Percentiles rank a stretch among this genome's conserved stretches.
These are phyloP conservation scores for Thaumetopoea pityocampa DNA, from an alignment of 1,140 invertebrate genomes.

Conservation along the genomic window DNA sequence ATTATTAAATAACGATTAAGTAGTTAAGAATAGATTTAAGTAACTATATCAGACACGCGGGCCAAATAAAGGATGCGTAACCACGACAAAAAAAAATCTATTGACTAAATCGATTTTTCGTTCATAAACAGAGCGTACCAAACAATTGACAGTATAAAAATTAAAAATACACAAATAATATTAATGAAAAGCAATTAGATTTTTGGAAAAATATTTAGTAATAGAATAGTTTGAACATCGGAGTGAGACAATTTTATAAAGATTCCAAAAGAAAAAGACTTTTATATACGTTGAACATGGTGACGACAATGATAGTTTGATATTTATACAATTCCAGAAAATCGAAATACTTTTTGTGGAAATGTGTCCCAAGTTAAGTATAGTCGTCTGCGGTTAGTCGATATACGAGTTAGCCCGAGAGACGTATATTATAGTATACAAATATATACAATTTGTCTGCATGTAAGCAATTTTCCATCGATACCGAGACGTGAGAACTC, in stretches of 20 bases:
- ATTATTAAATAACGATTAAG: conserved; percentile 22
- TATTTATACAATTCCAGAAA: too few relatives aligned
- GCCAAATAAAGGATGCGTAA: conserved; percentile 48
- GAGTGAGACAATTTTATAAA: conserved; percentile 44
- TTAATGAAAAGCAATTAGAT: conserved; percentile 48
- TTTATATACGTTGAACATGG: conserved; percentile 13
- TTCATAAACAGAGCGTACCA: conserved; percentile 35
- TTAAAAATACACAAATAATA: conserved; percentile 56
- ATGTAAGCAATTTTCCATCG: too few relatives aligned
- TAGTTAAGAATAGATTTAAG: conserved; percentile 39
- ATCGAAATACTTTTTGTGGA: too few relatives aligned
- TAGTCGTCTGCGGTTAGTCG: too few relatives aligned
- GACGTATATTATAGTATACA: too few relatives aligned
- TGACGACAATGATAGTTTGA: too few relatives aligned
- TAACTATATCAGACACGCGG: conserved; percentile 49
- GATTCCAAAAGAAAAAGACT: conserved; percentile 8
- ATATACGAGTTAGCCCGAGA: too few relatives aligned
- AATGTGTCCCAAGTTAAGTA: too few relatives aligned
- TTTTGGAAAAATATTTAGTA: conserved; percentile 72
- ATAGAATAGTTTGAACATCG: conserved; percentile 45
- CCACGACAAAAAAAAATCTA: conserved; percentile 15
- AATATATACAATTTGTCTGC: too few relatives aligned
- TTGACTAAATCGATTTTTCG: conserved; percentile 14
- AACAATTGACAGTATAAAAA: conserved; percentile 51
- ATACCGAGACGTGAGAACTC: too few relatives aligned